Evolutionary conservation across 2,888 invertebrate genomes (phyloP).

Genomic region (Rhaphigaster nebulosa): DNA sequence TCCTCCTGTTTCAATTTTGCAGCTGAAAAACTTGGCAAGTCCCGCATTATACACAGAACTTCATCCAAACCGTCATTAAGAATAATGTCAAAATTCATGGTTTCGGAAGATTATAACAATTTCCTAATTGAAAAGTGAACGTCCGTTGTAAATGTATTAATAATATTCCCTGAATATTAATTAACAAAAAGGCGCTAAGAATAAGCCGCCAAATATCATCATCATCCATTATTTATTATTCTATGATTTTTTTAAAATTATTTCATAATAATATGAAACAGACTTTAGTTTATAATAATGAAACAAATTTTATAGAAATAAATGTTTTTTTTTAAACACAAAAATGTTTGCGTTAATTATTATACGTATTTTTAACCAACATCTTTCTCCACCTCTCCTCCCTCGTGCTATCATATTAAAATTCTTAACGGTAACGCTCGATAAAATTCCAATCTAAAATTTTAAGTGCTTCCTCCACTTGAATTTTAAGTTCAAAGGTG

Average conservation of each 20-base stretch:
- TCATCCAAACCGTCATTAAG: background rate
- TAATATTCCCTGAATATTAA: background rate
- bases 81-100: background rate
- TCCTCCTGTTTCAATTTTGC: background rate
- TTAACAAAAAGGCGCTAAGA: background rate
- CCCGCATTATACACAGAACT: background rate
- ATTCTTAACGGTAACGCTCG: too few species aligned
- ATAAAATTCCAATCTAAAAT: too few species aligned
- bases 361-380: background rate
- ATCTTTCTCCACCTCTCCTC: too few species aligned
- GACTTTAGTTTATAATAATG: background rate
- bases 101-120: background rate
- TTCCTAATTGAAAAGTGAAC: background rate
- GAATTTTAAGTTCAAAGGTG: too few species aligned
- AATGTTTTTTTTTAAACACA: background rate
- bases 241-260: background rate
- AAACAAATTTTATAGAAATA: background rate
- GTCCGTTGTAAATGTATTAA: background rate
- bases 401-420: too few species aligned
- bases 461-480: too few species aligned
- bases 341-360: background rate
- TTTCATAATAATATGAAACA: background rate
- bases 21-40: background rate
- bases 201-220: background rate
- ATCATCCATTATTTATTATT: background rate